Percentiles rank a stretch among this genome's conserved stretches.
Conservation (phyloP, 2,797 vertebrate genomes). For the Crenuchus spilurus region DNA sequence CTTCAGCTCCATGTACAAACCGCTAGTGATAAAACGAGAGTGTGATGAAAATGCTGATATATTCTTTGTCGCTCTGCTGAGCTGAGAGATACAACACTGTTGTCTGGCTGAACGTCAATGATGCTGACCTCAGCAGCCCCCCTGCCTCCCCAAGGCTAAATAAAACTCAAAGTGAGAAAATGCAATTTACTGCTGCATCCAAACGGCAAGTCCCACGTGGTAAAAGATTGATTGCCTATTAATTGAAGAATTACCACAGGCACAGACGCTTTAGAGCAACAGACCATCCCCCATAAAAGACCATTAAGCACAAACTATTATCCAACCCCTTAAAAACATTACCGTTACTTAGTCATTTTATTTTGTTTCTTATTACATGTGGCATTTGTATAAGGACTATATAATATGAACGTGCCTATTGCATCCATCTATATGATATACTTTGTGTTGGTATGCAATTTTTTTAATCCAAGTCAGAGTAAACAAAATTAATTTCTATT, state of each 20-base stretch:
- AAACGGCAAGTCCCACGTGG: slow-evolving; percentile 44
- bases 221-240: slow-evolving; percentile 46
- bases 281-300: slow-evolving; percentile 1
- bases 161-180: slow-evolving; percentile 49
- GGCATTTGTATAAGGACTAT: no score
- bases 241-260: slow-evolving; percentile 38
- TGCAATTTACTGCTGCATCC: slow-evolving; percentile 44
- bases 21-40: background rate
- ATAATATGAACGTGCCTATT: no score
- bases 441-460: background rate
- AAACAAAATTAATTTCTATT: background rate
- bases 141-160: slow-evolving; percentile 45
- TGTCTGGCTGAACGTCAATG: slow-evolving; percentile 42
- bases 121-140: slow-evolving; percentile 50
- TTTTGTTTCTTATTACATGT: no score
- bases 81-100: slow-evolving; percentile 36
- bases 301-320: background rate
- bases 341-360: no score
- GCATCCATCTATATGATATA: background rate
- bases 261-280: background rate
- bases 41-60: slow-evolving; percentile 28
- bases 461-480: background rate
- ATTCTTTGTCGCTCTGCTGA: background rate
- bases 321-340: background rate
- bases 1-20: slow-evolving; percentile 1